Conservation (phyloP, 2,888 invertebrate genomes). For the Tachina fera region DNA sequence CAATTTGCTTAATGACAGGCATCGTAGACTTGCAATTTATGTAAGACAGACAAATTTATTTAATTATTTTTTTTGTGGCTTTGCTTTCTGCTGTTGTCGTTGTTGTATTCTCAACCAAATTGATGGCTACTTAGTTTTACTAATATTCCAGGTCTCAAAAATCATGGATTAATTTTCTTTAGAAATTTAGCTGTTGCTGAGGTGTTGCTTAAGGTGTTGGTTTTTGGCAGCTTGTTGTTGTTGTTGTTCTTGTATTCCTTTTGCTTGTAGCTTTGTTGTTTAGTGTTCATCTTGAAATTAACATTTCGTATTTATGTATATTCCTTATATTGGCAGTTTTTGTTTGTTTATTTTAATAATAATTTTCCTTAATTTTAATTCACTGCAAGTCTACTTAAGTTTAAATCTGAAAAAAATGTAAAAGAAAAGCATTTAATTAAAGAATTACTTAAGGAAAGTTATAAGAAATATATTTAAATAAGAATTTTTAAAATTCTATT, state of each 20-base stretch:
- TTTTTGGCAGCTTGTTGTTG: slow-evolving; percentile 39
- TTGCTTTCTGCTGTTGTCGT: neutral
- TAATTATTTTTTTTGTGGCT: neutral
- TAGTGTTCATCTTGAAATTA: slow-evolving; percentile 45
- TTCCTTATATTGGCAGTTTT: slow-evolving; percentile 68
- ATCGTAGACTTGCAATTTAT: neutral
- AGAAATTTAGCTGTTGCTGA: slow-evolving; percentile 16
- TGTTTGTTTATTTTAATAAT: slow-evolving; percentile 32
- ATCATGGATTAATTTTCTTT: slow-evolving; percentile 2
- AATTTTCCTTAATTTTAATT: slow-evolving; percentile 8
- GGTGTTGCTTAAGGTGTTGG: slow-evolving; percentile 24
- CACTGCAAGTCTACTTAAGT: slow-evolving; percentile 46
- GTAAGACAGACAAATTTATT: neutral
- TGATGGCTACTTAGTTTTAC: neutral
- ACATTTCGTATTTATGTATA: slow-evolving; percentile 30
- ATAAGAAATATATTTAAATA: no score
- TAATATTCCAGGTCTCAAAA: neutral
- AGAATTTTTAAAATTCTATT: no score
- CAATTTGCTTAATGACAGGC: neutral
- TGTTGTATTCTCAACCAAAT: neutral
- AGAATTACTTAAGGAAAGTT: neutral
- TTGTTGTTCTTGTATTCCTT: neutral
- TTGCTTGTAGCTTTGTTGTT: slow-evolving; percentile 43
- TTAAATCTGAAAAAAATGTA: slow-evolving; percentile 42
- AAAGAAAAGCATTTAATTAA: neutral